A percentile compares a stretch with the other conserved stretches of the same genome.
Conservation (phyloP, 2,888 invertebrate species). For the Leptodirus hochenwartii region DNA sequence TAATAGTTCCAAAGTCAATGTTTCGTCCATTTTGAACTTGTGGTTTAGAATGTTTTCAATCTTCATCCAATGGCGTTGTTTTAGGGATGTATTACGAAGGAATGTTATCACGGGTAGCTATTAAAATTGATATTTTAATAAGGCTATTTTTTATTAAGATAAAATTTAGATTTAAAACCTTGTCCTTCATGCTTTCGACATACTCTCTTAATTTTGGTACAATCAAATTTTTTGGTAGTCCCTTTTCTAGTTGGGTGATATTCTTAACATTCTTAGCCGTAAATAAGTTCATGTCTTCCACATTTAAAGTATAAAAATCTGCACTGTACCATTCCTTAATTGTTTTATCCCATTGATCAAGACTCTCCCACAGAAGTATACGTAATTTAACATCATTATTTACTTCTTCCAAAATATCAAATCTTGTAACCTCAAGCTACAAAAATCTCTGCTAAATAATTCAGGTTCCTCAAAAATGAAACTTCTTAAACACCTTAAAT, state of each 20-base stretch:
- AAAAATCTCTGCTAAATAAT: slow-evolving; percentile 6
- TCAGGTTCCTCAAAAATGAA: slow-evolving; percentile 2
- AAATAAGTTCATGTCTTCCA: slow-evolving; percentile 51
- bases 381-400: slow-evolving; percentile 63
- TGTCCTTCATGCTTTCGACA: slow-evolving; percentile 62
- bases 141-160: slow-evolving; percentile 1
- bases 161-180: slow-evolving; percentile 29
- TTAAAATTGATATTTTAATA: slow-evolving; percentile 8
- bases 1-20: slow-evolving; percentile 45
- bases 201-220: slow-evolving; percentile 57
- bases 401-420: slow-evolving; percentile 64
- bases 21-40: slow-evolving; percentile 53
- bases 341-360: slow-evolving; percentile 53
- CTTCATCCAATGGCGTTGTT: slow-evolving; percentile 65
- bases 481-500: slow-evolving; percentile 42
- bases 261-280: slow-evolving; percentile 51
- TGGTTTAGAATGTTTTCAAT: slow-evolving; percentile 55
- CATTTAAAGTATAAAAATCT: slow-evolving; percentile 44
- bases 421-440: slow-evolving; percentile 65
- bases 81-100: slow-evolving; percentile 61
- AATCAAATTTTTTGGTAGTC: slow-evolving; percentile 62
- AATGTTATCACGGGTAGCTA: slow-evolving; percentile 61
- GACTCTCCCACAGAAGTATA: slow-evolving; percentile 61
- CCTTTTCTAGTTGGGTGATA: slow-evolving; percentile 64
- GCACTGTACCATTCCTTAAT: slow-evolving; percentile 45